phyloP scores from a whole-genome alignment of 2,888 invertebrate species.

The Morinoia aosen region DNA sequence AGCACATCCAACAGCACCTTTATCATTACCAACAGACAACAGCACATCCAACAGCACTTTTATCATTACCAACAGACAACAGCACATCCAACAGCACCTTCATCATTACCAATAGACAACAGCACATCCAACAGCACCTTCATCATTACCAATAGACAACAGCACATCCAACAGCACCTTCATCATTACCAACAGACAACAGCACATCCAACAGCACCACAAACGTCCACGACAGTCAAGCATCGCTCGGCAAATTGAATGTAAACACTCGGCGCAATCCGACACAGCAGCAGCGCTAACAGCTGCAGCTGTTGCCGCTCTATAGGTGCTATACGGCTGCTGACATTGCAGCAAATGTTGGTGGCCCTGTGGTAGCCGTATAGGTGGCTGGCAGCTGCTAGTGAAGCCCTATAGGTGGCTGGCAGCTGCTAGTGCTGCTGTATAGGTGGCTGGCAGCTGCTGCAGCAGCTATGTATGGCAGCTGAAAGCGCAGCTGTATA shows the following conservation, averaged over 20 bases:
- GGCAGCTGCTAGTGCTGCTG: neutral
- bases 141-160: too few species aligned
- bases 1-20: too few species aligned
- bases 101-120: too few species aligned
- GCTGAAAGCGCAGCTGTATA: too few species aligned
- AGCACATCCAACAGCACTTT: too few species aligned
- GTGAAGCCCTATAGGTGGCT: neutral
- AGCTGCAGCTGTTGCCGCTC: neutral
- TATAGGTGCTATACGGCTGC: neutral
- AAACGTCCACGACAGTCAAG: neutral
- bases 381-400: neutral
- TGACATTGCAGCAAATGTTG: neutral
- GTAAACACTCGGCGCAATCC: neutral
- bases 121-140: too few species aligned
- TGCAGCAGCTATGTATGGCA: neutral
- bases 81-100: too few species aligned
- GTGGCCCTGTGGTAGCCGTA: neutral
- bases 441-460: neutral
- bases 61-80: too few species aligned
- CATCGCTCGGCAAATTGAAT: conserved; percentile 12
- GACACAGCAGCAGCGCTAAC: neutral
- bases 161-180: too few species aligned
- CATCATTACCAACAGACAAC: too few species aligned
- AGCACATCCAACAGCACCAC: neutral
- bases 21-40: too few species aligned